Base-by-base conservation (phyloP, 2,797 vertebrate genomes). In the Chromobotia macracanthus region DNA sequence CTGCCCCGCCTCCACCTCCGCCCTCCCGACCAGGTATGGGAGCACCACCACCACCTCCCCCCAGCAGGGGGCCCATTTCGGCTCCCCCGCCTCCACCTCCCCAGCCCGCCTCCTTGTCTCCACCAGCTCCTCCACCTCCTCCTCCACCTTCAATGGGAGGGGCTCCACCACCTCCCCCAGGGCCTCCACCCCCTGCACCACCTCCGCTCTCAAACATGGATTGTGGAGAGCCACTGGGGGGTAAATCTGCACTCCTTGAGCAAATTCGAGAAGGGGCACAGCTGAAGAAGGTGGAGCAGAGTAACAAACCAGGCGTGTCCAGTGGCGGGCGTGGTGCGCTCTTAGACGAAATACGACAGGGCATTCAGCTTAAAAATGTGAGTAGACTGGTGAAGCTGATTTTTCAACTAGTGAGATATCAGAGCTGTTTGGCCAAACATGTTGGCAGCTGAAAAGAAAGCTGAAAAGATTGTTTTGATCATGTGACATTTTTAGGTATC, bases 261-360 rank as follows among this genome's bases (percentile, higher is more conserved):
- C 97, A 99, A 92, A 99, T 99, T 88, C 91, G 95, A 88, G 96
- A 94, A 89, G 97, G 96, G 63, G 88, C 95, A 58, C 91, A 95
- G 48, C 92, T 99, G 79, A 99, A 96, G 92, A 99, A 96, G 89
- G 95, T 97, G 87, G 97, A 99, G 75, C 95, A 95, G 89, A 97
- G 93, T 87, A 96, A 92, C 87, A 91, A 94, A 80, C 93, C 94
- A 0, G 93, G 92, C 38, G 95, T 94, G 78, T 93, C 90, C 82
- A 91, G 89, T 9, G 93, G 91, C 7, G 95, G 96, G 86, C 93
- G 97, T 81, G 95, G 96, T 65, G 95, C 96, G 0, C 95, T 99
- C 48, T 92, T 99, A 91, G 96, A 97, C 93, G 97, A 99, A 92
- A 99, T 99, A 91, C 92, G 97, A 89, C 95, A 96, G 90, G 97